These are phyloP conservation scores for Aproaerema taeniolella DNA, from an alignment of 2,888 invertebrate genomes.

Conservation along the genomic window DNA sequence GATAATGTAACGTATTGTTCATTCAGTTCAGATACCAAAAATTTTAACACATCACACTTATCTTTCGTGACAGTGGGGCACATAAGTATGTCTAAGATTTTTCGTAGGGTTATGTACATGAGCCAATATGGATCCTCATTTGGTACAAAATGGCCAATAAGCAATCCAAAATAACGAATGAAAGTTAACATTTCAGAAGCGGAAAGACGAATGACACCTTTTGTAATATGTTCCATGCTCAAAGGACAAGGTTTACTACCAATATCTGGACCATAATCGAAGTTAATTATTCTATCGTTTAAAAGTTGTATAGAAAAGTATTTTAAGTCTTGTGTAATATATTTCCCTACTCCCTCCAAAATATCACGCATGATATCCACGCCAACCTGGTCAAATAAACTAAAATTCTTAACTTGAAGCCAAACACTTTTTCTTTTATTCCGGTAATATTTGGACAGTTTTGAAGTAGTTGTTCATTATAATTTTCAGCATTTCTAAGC, in stretches of 20 bases:
- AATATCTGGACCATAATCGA: constrained; percentile 6
- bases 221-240: not conserved
- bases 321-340: constrained; percentile 2
- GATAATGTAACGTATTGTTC: constrained; percentile 5
- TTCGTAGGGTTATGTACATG: constrained; percentile 7
- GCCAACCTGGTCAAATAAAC: constrained; percentile 18
- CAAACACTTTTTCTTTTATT: constrained; percentile 18
- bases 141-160: constrained; percentile 14
- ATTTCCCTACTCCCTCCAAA: constrained; percentile 18
- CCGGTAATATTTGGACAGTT: constrained; percentile 13
- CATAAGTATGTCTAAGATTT: constrained; percentile 9
- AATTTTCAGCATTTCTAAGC: constrained; percentile 14
- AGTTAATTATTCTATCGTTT: constrained; percentile 1
- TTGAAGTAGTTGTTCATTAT: constrained; percentile 2
- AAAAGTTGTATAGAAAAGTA: constrained; percentile 2
- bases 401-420: constrained; percentile 15
- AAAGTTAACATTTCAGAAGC: constrained; percentile 16
- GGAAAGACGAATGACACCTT: constrained; percentile 6
- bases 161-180: constrained; percentile 13
- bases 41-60: constrained; percentile 6
- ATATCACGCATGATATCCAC: constrained; percentile 19
- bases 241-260: constrained; percentile 1
- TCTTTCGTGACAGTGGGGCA: not conserved
- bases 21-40: constrained; percentile 9
- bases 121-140: constrained; percentile 7